Evolutionary conservation across 1,140 invertebrate species (phyloP).

Genomic region (Atta texana): DNA sequence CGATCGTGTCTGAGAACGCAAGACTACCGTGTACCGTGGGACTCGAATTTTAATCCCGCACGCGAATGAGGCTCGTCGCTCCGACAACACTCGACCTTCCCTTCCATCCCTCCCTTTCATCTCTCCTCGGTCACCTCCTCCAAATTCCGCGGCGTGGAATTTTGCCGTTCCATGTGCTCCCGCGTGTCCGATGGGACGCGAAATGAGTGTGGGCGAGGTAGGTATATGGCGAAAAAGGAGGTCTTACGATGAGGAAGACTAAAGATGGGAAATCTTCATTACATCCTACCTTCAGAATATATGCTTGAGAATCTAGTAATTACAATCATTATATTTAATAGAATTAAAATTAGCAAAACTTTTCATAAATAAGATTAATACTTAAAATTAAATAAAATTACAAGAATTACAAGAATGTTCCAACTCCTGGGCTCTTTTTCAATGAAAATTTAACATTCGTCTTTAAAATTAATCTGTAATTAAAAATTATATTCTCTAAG

Average conservation of each 20-base stretch:
- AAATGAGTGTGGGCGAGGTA: constrained; percentile 43
- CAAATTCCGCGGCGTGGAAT: constrained; percentile 57
- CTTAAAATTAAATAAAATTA: not conserved
- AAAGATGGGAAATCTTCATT: not conserved
- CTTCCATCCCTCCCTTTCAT: not conserved
- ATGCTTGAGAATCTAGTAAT: not conserved
- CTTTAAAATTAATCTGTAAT: not conserved
- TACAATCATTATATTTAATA: not conserved
- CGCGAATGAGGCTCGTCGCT: constrained; percentile 78
- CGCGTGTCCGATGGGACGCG: constrained; percentile 33
- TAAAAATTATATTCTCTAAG: not conserved
- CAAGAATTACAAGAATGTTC: not conserved
- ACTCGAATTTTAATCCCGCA: constrained; percentile 83
- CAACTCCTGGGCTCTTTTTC: not conserved
- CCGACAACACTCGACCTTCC: constrained; percentile 38
- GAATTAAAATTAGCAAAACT: not conserved
- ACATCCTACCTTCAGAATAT: not conserved
- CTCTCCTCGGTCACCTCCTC: not conserved
- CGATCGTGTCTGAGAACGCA: constrained; percentile 79
- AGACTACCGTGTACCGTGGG: constrained; percentile 80
- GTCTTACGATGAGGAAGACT: not conserved
- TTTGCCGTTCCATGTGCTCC: constrained; percentile 48
- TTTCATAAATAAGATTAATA: not conserved
- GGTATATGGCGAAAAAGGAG: constrained; percentile 1
- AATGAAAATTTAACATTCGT: not conserved